Base-by-base conservation (phyloP, 1,140 invertebrate genomes). In the Ganaspis sp. region DNA sequence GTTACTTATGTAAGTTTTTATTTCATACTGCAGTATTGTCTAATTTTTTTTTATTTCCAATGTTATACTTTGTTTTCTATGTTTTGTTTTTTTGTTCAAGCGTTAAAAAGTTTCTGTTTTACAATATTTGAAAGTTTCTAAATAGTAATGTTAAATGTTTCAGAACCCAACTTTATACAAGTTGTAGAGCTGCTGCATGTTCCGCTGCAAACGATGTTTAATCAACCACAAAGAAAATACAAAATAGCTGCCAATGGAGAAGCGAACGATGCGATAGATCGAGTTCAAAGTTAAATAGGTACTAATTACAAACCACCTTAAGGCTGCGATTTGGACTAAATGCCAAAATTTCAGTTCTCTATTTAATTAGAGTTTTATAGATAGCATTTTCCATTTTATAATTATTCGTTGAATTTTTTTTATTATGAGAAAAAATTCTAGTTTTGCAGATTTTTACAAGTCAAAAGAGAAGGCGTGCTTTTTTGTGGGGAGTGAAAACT, bases 131-230 rank as follows among this genome's bases (percentile, higher is more conserved):
- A n/a, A n/a, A n/a, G n/a, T n/a, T n/a, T n/a, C n/a, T n/a, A 71
- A 40, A 23, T 11, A 73, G 74, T 49, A 11, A 15, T 26, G 15
- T 38, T 37, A 69, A 0, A 29, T 69, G 19, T 92, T 93, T 15
- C 92, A 97, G 96, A 97, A 88, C 93, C 95, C 69, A 94, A 96
- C 88, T 96, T 95, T 89, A 94, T 95, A 78, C 94, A 96, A 90
- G 93, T 97, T 79, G 93, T 97, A 85, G 96, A 97, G 91, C 90
- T 97, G 38, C 92, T 97, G n/a, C 96, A 97, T 87, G 95, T 97
- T 79, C 96, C 96, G 38, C 89, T 97, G 78, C 96, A 97, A 87
- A 93, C 93, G 17, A 92, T 95, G 74, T 95, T 95, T 87, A 93
- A 90, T 82, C 88, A 91, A 70, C 86, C 88, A 72, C 85, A 89